Evolutionary conservation across 2,888 invertebrate species (phyloP).

Genomic region (Doris montereyensis): DNA sequence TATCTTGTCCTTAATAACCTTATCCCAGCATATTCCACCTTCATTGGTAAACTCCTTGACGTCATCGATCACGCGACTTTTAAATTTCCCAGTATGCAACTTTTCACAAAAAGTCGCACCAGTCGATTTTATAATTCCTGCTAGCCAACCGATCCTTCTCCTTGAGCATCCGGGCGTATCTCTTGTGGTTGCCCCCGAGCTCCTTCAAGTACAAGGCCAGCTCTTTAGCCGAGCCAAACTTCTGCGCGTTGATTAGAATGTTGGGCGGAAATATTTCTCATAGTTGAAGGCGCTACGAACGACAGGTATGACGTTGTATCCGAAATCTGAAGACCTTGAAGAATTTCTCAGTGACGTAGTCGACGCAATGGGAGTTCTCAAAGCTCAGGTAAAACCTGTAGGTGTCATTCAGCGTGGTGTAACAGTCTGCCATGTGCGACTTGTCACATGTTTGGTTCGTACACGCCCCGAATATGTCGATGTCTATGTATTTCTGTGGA

Average conservation of each 20-base stretch:
- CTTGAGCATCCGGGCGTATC: conserved; percentile 27
- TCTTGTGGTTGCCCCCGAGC: conserved; percentile 8
- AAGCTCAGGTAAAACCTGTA: conserved; percentile 35
- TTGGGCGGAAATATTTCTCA: conserved; percentile 11
- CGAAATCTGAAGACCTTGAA: conserved; percentile 5
- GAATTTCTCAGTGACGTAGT: conserved; percentile 26
- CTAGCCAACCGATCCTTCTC: conserved; percentile 26
- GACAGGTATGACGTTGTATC: conserved; percentile 28
- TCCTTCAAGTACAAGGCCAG: conserved; percentile 14
- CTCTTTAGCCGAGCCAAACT: conserved; percentile 9
- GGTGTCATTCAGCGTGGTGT: conserved; percentile 1
- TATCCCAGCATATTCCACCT: too few relatives aligned
- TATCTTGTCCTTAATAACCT: too few relatives aligned
- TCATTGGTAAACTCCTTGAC: too few relatives aligned
- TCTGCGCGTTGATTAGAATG: conserved; percentile 1
- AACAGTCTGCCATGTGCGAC: neutral
- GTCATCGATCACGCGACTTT: neutral
- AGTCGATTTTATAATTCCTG: neutral
- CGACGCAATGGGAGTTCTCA: conserved; percentile 16
- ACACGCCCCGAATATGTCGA: conserved; percentile 27
- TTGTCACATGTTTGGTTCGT: neutral
- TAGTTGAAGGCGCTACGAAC: conserved; percentile 33
- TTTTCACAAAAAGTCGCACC: conserved; percentile 9
- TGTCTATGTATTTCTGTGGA: conserved; percentile 33
- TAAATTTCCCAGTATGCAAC: conserved; percentile 9